Conservation (phyloP, 37 sponge, comb jelly and placozoan genomes). For the Beroe ovata region DNA sequence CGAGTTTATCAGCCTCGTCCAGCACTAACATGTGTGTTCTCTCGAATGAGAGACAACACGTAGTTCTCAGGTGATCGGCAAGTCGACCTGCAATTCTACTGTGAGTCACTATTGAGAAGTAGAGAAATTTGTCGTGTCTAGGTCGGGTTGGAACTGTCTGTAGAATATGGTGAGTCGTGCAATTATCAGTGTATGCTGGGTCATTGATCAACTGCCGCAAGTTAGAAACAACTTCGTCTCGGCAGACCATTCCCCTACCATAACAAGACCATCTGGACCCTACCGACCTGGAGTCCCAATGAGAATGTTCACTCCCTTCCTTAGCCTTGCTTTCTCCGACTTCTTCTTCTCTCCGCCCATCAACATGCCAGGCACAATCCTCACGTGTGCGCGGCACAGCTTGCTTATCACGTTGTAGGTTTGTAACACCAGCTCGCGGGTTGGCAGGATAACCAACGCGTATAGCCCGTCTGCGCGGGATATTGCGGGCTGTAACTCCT, state of each 20-base stretch:
- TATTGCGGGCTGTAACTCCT: not conserved
- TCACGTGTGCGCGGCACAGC: constrained; percentile 21
- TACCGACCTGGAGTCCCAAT: constrained; percentile 19
- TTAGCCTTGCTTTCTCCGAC: constrained; percentile 16
- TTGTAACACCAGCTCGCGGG: constrained; percentile 28
- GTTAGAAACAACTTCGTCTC: no score
- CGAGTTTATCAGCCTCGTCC: constrained; percentile 17
- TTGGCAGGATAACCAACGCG: constrained; percentile 25
- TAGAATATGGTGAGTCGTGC: no score
- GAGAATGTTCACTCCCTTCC: constrained; percentile 53
- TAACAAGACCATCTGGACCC: no score
- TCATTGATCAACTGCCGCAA: no score
- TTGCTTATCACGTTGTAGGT: constrained; percentile 8
- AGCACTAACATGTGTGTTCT: constrained; percentile 14
- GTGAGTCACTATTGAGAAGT: no score
- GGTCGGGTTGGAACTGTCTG: no score
- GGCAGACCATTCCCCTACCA: no score
- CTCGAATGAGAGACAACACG: constrained; percentile 12
- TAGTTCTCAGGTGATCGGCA: constrained; percentile 19
- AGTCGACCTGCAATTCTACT: constrained; percentile 22
- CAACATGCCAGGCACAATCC: constrained; percentile 34
- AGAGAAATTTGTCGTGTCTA: no score
- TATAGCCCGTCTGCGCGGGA: constrained; percentile 21
- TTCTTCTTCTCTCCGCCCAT: constrained; percentile 64
- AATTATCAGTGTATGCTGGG: no score